Evolutionary conservation across 2,888 invertebrate species (phyloP).

Genomic region (Eupithecia centaureata): DNA sequence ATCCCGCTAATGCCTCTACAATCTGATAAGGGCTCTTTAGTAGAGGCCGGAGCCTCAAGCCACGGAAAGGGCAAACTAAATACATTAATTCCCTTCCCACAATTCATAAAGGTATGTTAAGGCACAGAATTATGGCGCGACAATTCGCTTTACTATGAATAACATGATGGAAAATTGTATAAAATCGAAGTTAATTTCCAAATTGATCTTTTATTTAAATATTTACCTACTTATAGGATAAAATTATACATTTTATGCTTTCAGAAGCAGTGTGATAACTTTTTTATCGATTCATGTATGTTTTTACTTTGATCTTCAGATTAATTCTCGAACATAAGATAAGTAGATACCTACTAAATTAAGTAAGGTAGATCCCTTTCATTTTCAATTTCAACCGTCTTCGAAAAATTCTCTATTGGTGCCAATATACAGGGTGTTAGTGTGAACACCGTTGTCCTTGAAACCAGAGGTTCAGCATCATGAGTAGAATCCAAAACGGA

Average conservation of each 20-base stretch:
- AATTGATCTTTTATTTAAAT: not conserved
- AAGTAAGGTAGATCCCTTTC: too few species aligned
- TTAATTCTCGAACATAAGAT: too few species aligned
- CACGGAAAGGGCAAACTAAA: not conserved
- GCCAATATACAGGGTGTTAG: too few species aligned
- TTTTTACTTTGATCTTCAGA: not conserved
- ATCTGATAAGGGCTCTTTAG: not conserved
- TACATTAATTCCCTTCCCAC: not conserved
- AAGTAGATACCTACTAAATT: too few species aligned
- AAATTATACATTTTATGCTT: not conserved
- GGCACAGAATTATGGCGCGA: not conserved
- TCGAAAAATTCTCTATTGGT: too few species aligned
- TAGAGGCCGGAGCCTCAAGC: not conserved
- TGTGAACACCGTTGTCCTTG: too few species aligned
- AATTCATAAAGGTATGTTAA: too few species aligned
- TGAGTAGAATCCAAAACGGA: too few species aligned
- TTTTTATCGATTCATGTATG: not conserved
- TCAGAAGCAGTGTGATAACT: not conserved
- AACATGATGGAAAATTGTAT: not conserved
- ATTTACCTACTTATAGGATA: not conserved
- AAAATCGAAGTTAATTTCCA: not conserved
- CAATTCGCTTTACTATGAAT: not conserved
- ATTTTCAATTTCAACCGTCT: too few species aligned
- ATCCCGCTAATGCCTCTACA: not conserved
- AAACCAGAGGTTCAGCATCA: too few species aligned